phyloP scores from a whole-genome alignment of 2,888 invertebrate species.

The Pandemis heparana region DNA sequence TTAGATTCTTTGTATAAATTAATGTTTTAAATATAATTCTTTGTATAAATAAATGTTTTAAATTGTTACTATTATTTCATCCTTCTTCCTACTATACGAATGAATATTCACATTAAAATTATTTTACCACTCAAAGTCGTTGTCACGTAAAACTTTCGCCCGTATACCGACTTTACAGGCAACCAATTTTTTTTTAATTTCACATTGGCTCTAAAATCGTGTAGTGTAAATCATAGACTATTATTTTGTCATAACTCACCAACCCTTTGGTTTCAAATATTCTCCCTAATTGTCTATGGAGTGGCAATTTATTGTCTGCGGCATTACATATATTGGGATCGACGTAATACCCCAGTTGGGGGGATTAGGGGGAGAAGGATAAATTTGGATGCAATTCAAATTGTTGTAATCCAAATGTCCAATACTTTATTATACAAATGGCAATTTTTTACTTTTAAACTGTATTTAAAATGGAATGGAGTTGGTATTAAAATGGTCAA shows the following conservation, averaged over 20 bases:
- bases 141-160: no score
- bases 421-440: not conserved
- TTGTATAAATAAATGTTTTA: no score
- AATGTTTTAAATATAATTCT: no score
- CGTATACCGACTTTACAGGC: no score
- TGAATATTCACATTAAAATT: no score
- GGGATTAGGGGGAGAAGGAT: slow-evolving; percentile 59
- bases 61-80: no score
- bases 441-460: not conserved
- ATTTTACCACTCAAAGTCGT: no score
- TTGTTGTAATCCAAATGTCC: slow-evolving; percentile 10
- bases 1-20: no score
- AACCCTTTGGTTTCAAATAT: slow-evolving; percentile 45
- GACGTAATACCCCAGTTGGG: slow-evolving; percentile 57
- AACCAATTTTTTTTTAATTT: not conserved
- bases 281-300: slow-evolving; percentile 68
- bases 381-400: slow-evolving; percentile 43
- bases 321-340: slow-evolving; percentile 69
- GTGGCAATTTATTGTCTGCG: slow-evolving; percentile 75
- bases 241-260: slow-evolving; percentile 2
- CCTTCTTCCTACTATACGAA: no score
- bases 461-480: no score
- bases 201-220: not conserved
- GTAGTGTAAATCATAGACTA: slow-evolving; percentile 28
- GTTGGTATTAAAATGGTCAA: no score